Percentiles rank a stretch among this genome's conserved stretches.
These are phyloP conservation scores for Canis aureus DNA, from an alignment of 2,113 vertebrate species.

Conservation along the genomic window DNA sequence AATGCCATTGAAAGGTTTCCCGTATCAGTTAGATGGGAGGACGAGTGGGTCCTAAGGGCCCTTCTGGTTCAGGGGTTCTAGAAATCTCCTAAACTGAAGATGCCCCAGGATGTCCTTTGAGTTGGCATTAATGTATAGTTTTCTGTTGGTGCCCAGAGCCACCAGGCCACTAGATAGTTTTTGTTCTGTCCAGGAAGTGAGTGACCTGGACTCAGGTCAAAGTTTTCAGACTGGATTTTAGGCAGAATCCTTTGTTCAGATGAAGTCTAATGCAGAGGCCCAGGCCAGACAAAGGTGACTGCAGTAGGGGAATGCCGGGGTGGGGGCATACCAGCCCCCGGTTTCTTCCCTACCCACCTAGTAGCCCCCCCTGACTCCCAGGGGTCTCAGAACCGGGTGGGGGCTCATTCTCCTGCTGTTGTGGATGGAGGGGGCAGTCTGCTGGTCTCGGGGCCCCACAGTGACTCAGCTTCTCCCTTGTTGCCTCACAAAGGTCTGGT, in stretches of 20 bases:
- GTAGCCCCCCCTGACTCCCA: background rate
- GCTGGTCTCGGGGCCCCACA: background rate
- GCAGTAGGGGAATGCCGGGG: fast-evolving
- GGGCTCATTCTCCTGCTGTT: background rate
- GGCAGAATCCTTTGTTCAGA: background rate
- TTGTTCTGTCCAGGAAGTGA: background rate
- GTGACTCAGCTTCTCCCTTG: background rate
- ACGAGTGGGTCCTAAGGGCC: background rate
- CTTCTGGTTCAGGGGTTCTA: background rate
- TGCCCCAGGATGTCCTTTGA: background rate
- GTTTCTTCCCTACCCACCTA: background rate
- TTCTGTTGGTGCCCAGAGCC: background rate
- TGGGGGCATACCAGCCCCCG: background rate
- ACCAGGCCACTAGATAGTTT: background rate
- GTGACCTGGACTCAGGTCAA: background rate
- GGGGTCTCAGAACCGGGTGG: background rate
- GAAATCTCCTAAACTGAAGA: background rate
- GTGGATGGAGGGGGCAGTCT: fast-evolving
- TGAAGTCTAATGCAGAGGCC: background rate
- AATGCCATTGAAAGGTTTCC: too few species aligned
- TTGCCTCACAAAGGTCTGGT: slow-evolving; percentile 93
- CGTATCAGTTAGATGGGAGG: background rate
- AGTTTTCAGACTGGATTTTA: background rate
- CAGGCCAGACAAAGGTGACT: background rate
- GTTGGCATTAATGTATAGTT: background rate